Percentiles rank a stretch among this genome's conserved stretches.
These are phyloP conservation scores for Petromus typicus DNA, from an alignment of 2,113 vertebrate species.

Conservation along the genomic window DNA sequence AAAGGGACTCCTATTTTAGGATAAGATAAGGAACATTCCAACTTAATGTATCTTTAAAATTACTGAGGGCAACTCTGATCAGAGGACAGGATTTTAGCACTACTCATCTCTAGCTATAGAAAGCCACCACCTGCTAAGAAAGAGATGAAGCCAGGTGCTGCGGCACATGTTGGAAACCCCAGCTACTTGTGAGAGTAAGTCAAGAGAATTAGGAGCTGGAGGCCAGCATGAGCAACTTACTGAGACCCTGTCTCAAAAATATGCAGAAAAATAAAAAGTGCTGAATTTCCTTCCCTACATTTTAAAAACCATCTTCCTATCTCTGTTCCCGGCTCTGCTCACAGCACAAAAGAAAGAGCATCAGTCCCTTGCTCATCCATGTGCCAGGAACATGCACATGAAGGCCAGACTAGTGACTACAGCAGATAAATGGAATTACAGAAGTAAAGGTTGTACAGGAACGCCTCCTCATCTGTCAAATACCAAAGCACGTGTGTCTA, in stretches of 20 bases:
- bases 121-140: not conserved
- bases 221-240: not conserved
- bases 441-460: slow-evolving; percentile 3
- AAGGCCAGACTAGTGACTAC: not conserved
- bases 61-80: not conserved
- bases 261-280: not conserved
- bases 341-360: not conserved
- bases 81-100: not conserved
- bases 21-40: slow-evolving; percentile 15
- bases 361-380: not conserved
- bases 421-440: not conserved
- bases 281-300: not conserved
- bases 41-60: not conserved
- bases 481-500: not conserved
- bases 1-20: not conserved
- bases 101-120: not conserved
- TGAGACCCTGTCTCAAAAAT: not conserved
- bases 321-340: not conserved
- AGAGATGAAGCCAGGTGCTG: not conserved
- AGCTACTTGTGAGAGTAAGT: not conserved
- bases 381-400: not conserved
- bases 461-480: not conserved
- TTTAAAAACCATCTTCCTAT: not conserved
- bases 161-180: not conserved
- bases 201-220: not conserved